These are phyloP conservation scores for Physeter macrocephalus DNA, from an alignment of 2,113 vertebrate species.

Conservation along the genomic window DNA sequence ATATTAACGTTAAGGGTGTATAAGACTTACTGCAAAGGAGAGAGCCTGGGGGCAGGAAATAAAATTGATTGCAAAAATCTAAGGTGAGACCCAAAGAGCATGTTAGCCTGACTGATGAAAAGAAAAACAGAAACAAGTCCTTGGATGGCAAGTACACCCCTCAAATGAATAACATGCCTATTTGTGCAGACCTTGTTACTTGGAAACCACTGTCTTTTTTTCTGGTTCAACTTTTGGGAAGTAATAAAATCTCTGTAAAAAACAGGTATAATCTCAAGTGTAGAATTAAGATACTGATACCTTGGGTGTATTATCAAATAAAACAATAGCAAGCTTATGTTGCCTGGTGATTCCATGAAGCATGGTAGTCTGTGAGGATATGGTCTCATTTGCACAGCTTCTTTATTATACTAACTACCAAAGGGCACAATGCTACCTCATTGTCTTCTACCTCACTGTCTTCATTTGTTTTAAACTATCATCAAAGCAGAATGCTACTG, in stretches of 20 bases:
- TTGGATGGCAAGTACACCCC: neutral
- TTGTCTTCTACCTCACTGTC: neutral
- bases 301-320: neutral
- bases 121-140: neutral
- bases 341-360: neutral
- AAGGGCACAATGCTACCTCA: neutral
- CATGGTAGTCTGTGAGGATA: too few relatives aligned
- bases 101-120: neutral
- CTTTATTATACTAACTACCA: neutral
- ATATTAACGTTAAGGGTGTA: neutral
- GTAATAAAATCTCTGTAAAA: neutral
- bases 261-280: neutral
- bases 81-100: neutral
- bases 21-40: neutral
- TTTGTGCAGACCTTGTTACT: neutral
- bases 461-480: neutral
- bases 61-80: neutral
- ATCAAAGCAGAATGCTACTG: neutral
- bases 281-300: neutral
- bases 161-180: neutral
- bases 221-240: neutral
- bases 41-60: neutral
- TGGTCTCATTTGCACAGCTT: neutral
- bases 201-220: neutral
- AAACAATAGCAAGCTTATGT: neutral